phyloP scores from a whole-genome alignment of 2,797 vertebrate species.

The Pelochelys cantorii region DNA sequence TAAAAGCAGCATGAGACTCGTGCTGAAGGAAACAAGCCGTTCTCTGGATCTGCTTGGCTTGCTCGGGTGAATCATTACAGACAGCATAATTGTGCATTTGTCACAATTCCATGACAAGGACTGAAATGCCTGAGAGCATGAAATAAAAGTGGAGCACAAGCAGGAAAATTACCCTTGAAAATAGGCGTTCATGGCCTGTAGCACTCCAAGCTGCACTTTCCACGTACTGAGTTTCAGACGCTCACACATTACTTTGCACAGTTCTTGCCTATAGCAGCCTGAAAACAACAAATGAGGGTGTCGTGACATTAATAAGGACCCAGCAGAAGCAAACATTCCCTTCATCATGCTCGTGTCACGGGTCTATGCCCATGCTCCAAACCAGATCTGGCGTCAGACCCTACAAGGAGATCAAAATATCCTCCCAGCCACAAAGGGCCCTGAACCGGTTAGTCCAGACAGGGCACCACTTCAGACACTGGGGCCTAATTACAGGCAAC shows the following conservation, averaged over 20 bases:
- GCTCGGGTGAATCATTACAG: background rate
- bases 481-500: background rate
- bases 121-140: background rate
- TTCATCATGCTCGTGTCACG: background rate
- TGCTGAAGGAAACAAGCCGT: background rate
- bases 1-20: slow-evolving; percentile 22
- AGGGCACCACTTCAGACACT: background rate
- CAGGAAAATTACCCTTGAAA: slow-evolving; percentile 88
- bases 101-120: background rate
- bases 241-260: slow-evolving; percentile 94
- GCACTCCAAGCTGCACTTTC: slow-evolving; percentile 94
- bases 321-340: background rate
- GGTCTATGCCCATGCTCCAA: background rate
- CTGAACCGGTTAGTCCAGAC: background rate
- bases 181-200: slow-evolving; percentile 94
- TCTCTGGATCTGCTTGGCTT: background rate
- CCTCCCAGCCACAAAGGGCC: background rate
- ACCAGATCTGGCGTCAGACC: background rate
- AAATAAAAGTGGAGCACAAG: background rate
- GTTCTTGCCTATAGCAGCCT: slow-evolving; percentile 90
- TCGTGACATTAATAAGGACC: rapidly evolving
- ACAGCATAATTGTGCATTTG: background rate
- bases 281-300: background rate
- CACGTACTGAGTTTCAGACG: slow-evolving; percentile 94
- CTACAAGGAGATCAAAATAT: background rate